Evolutionary conservation across 2,113 vertebrate genomes (phyloP), one percentile per base, ranked within the genome.

Genomic region (Urocynchramus pylzowi): DNA sequence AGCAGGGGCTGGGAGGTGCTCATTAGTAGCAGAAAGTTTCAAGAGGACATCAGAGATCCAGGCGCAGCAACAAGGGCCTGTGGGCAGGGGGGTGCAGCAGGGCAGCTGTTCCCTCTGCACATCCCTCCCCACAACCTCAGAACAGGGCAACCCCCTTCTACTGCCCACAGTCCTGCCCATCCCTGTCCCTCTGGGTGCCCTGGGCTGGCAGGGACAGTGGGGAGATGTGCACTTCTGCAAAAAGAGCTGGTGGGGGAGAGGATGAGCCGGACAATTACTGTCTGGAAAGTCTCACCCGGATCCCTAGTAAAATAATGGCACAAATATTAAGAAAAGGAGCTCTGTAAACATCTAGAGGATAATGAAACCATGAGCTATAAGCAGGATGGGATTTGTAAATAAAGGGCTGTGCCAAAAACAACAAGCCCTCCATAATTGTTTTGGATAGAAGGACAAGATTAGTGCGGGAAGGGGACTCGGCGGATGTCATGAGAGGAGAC

Each of bases 321-420:
- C 97, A 97, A 97, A 95, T 97, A 96, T 97, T 97, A 91, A 96
- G 95, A 96, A 96, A 97, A 93, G 79, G 87, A 96, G 57, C 94
- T 96, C 87, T 97, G 90, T 97, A 97, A 97, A 97, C 97, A 97
- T 96, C 96, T 94, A 97, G 92, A 97, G 96, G 95, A 97, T 97
- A 97, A 97, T 97, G 97, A 97, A 97, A 93, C 88, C 95, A 96
- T 96, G 90, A 97, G 94, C 97, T 95, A 97, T 97, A 97, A 97
- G 97, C 97, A 97, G 97, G 97, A 97, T 97, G 97, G 67, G 95
- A 95, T 95, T 89, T 97, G 97, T 97, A 97, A 97, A 97, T 97
- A 97, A 91, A 95, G 71, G 63, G 20, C 84, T 75, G 90, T 73
- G 97, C 97, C 97, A 97, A 97, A 97, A 95, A 75, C 95, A 97